Evolutionary conservation across 2,797 vertebrate species (phyloP).

Genomic region (Eulemur albifrons): DNA sequence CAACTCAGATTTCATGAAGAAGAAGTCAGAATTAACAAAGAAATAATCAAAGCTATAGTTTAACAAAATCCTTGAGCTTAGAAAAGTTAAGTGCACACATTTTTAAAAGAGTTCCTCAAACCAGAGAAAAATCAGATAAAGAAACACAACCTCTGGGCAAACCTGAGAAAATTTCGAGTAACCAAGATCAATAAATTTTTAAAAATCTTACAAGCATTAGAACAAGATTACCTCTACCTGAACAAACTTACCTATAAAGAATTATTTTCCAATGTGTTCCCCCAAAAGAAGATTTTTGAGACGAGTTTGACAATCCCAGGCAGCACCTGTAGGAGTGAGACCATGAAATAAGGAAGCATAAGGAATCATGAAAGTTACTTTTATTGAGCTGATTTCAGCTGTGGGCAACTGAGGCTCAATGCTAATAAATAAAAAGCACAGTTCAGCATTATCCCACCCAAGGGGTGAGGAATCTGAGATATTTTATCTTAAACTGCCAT

Average conservation of each 20-base stretch:
- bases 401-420: neutral
- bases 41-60: neutral
- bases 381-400: neutral
- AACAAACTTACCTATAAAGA: constrained; percentile 18
- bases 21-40: neutral
- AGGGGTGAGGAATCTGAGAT: neutral
- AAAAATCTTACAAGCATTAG: neutral
- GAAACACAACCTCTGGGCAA: neutral
- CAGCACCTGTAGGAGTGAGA: neutral
- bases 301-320: neutral
- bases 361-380: neutral
- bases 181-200: neutral
- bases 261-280: neutral
- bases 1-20: neutral
- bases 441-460: neutral
- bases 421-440: neutral
- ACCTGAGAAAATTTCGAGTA: neutral
- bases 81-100: neutral
- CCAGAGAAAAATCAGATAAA: neutral
- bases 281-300: neutral
- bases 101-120: neutral
- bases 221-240: neutral
- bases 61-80: neutral
- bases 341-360: neutral
- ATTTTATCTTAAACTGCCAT: neutral